A percentile compares a stretch with the other conserved stretches of the same genome.
Evolutionary conservation across 2,797 vertebrate genomes (phyloP).

Genomic region (Amblyopsis hoosieri): DNA sequence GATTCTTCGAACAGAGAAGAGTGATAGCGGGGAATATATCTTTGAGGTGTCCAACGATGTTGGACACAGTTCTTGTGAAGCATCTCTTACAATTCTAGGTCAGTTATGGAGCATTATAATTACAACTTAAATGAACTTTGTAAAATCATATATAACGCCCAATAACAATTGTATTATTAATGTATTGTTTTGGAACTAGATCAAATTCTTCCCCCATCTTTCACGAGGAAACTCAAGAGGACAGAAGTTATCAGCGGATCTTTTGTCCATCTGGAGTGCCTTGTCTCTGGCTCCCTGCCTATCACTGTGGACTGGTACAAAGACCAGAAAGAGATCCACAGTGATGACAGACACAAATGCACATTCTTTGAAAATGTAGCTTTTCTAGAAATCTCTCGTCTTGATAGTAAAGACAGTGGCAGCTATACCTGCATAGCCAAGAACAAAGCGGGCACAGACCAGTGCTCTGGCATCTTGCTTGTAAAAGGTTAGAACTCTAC

Average conservation of each 20-base stretch:
- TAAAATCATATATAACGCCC: slow-evolving; percentile 5
- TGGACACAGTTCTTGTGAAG: slow-evolving; percentile 87
- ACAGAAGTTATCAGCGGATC: slow-evolving; percentile 94
- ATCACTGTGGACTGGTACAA: slow-evolving; percentile 94
- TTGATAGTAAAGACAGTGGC: slow-evolving; percentile 85
- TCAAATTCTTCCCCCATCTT: slow-evolving; percentile 96
- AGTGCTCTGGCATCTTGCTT: slow-evolving; percentile 84
- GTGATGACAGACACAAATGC: slow-evolving; percentile 86
- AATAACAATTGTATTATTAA: slow-evolving; percentile 25
- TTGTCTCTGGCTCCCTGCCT: slow-evolving; percentile 94
- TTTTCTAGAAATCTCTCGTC: slow-evolving; percentile 86
- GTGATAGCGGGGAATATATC: slow-evolving; percentile 87
- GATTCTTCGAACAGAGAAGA: slow-evolving; percentile 88
- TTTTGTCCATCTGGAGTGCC: slow-evolving; percentile 92
- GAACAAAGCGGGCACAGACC: slow-evolving; percentile 86
- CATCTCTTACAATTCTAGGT: slow-evolving; percentile 90
- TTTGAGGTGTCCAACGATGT: slow-evolving; percentile 95
- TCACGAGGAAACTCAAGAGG: slow-evolving; percentile 94
- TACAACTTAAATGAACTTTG: slow-evolving; percentile 1
- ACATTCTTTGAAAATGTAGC: slow-evolving; percentile 89
- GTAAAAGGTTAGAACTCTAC: slow-evolving; percentile 84
- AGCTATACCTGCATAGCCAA: slow-evolving; percentile 86
- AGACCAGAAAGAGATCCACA: slow-evolving; percentile 85
- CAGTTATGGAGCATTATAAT: slow-evolving; percentile 58
- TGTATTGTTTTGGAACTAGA: slow-evolving; percentile 77